Evolutionary conservation across 2,113 vertebrate species (phyloP).

Genomic region (Takifugu flavidus): DNA sequence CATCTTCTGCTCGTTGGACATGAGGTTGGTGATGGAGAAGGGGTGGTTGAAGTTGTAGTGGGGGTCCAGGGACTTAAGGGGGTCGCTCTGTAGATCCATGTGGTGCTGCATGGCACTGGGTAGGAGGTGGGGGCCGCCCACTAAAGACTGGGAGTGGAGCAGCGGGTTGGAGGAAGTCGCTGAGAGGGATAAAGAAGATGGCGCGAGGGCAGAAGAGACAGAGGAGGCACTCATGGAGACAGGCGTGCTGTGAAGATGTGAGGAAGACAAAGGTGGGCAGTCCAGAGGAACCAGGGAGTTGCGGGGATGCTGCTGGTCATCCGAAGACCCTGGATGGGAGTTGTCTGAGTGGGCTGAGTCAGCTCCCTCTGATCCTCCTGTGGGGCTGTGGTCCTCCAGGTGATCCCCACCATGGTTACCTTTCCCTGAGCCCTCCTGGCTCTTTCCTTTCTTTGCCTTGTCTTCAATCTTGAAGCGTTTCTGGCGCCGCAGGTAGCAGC

Average conservation of each 20-base stretch:
- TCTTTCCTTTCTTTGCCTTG: conserved; percentile 71
- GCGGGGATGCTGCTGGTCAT: conserved; percentile 69
- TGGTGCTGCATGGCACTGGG: conserved; percentile 77
- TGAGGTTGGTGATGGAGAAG: conserved; percentile 90
- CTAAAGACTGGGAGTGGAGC: conserved; percentile 72
- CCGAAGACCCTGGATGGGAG: conserved; percentile 76
- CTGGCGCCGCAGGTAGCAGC: conserved; percentile 88
- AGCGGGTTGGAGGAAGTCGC: conserved; percentile 64
- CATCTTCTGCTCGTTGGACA: conserved; percentile 88
- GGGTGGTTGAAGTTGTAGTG: conserved; percentile 93
- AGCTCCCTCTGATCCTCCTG: conserved; percentile 72
- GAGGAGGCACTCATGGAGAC: conserved; percentile 63
- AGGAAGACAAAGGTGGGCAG: conserved; percentile 60
- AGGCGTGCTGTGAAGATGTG: conserved; percentile 67
- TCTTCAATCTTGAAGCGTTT: conserved; percentile 91
- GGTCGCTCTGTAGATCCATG: conserved; percentile 83
- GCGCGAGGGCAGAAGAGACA: conserved; percentile 56
- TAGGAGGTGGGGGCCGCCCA: conserved; percentile 71
- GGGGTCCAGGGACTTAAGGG: conserved; percentile 84
- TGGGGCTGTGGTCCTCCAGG: conserved; percentile 70
- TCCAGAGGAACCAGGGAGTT: conserved; percentile 68
- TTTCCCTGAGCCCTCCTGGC: conserved; percentile 69
- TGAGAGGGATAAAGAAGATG: conserved; percentile 60
- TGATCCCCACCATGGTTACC: conserved; percentile 58
- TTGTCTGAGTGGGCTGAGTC: conserved; percentile 79